These are phyloP conservation scores for Drosophila busckii DNA, from an alignment of 1,140 invertebrate species.

Conservation along the genomic window DNA sequence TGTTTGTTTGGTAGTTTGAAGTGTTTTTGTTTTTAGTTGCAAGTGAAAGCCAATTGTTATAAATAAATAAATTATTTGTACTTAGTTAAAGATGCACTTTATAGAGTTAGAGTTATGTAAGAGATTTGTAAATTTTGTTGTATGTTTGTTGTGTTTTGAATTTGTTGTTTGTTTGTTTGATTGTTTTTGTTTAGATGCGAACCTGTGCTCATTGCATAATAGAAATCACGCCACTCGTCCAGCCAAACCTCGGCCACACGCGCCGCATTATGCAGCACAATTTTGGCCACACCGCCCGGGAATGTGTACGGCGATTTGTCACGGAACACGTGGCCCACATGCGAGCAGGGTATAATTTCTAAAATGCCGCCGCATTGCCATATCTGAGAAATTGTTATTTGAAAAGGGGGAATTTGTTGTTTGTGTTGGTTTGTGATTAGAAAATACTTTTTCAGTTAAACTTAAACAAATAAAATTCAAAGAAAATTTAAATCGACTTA, in stretches of 20 bases:
- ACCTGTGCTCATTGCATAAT: conserved; percentile 99
- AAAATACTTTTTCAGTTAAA: conserved; percentile 28
- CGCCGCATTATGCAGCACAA: conserved; percentile 97
- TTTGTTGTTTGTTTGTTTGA: conserved; percentile 14
- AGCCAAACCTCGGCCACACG: conserved; percentile 98
- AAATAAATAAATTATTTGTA: conserved; percentile 46
- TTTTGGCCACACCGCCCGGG: conserved; percentile 96
- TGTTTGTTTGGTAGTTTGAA: conserved; percentile 15
- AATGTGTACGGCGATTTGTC: conserved; percentile 99
- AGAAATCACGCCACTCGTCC: conserved; percentile 99
- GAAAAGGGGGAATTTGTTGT: conserved; percentile 39
- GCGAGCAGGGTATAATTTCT: conserved; percentile 97
- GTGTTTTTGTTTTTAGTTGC: conserved; percentile 42
- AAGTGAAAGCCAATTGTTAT: conserved; percentile 57
- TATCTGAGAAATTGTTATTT: conserved; percentile 85
- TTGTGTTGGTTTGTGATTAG: conserved; percentile 46
- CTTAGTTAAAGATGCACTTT: conserved; percentile 65
- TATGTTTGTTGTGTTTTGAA: conserved; percentile 26
- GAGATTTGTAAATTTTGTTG: conserved; percentile 30
- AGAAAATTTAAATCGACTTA: conserved; percentile 1
- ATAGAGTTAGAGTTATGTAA: conserved; percentile 41
- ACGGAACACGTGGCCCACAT: conserved; percentile 98
- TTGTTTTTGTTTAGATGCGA: conserved; percentile 79
- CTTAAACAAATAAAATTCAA: conserved; percentile 1
- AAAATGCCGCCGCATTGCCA: conserved; percentile 98